These are phyloP conservation scores for Paralvinella palmiformis DNA, from an alignment of 1,140 invertebrate genomes.

Conservation along the genomic window DNA sequence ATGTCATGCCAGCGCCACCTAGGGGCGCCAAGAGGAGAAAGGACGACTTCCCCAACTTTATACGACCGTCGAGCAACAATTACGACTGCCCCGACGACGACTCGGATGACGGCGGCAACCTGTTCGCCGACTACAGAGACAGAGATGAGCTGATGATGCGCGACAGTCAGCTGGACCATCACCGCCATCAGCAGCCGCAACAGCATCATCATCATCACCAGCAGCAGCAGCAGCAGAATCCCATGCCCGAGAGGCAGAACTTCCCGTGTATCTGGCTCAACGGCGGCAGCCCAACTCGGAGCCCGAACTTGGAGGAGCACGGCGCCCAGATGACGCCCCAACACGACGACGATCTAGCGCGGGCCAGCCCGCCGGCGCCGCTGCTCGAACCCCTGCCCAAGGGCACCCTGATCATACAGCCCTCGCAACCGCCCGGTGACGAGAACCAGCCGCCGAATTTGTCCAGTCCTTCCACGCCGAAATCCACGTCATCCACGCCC, in stretches of 20 bases:
- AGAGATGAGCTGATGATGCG: background rate
- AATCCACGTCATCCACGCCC: background rate
- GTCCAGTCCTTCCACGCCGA: background rate
- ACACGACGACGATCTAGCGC: background rate
- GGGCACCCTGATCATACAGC: background rate
- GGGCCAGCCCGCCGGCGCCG: background rate
- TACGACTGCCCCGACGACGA: background rate
- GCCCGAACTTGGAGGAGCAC: background rate
- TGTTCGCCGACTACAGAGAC: background rate
- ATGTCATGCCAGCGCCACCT: no score
- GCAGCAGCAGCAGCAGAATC: background rate
- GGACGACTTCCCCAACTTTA: no score
- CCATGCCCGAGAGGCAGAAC: background rate
- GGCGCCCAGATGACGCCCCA: background rate
- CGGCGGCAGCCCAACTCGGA: constrained; percentile 2
- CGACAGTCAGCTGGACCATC: background rate
- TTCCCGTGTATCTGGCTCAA: constrained; percentile 12
- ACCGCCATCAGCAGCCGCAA: background rate
- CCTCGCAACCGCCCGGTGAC: background rate
- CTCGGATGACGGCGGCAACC: background rate
- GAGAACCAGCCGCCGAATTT: background rate
- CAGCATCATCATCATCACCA: background rate
- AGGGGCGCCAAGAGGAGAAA: no score
- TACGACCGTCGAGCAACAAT: no score
- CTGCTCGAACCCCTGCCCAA: background rate